A percentile compares a stretch with the other conserved stretches of the same genome.
Conservation (phyloP, 1,140 invertebrate genomes). For the Achroia grisella region DNA sequence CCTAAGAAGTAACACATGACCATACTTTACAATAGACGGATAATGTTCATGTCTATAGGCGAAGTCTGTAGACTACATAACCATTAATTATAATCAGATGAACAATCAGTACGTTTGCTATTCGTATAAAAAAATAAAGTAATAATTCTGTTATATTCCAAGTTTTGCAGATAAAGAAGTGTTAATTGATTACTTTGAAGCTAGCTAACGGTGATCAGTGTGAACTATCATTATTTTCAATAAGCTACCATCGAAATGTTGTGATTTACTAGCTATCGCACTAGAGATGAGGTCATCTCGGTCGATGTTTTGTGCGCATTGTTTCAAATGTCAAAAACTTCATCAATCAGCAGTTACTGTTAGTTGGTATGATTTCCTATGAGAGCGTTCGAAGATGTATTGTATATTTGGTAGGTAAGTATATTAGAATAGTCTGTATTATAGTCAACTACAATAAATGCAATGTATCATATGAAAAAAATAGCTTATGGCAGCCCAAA, state of each 20-base stretch:
- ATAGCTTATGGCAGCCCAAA: too few species aligned
- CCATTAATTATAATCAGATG: too few species aligned
- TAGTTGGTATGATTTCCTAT: constrained; percentile 24
- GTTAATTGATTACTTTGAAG: constrained; percentile 28
- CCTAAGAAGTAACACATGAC: too few species aligned
- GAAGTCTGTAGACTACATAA: too few species aligned
- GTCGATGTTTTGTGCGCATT: constrained; percentile 33
- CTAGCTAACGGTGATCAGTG: constrained; percentile 13
- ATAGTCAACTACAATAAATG: too few species aligned
- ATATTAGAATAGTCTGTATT: constrained; percentile 17
- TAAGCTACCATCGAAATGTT: constrained; percentile 31
- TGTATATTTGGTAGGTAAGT: constrained; percentile 19
- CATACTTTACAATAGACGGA: too few species aligned
- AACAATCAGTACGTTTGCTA: too few species aligned
- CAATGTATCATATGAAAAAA: too few species aligned
- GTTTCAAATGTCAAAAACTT: constrained; percentile 33
- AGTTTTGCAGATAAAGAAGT: too few species aligned
- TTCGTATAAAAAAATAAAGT: too few species aligned
- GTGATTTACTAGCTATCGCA: constrained; percentile 29
- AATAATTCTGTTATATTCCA: too few species aligned
- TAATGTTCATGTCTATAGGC: too few species aligned
- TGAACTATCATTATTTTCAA: constrained; percentile 25
- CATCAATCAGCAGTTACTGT: constrained; percentile 39
- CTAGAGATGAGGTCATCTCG: constrained; percentile 24
- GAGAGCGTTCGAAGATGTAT: constrained; percentile 8